These are phyloP conservation scores for Caranx melampygus DNA, from an alignment of 2,113 vertebrate genomes.

Conservation along the genomic window DNA sequence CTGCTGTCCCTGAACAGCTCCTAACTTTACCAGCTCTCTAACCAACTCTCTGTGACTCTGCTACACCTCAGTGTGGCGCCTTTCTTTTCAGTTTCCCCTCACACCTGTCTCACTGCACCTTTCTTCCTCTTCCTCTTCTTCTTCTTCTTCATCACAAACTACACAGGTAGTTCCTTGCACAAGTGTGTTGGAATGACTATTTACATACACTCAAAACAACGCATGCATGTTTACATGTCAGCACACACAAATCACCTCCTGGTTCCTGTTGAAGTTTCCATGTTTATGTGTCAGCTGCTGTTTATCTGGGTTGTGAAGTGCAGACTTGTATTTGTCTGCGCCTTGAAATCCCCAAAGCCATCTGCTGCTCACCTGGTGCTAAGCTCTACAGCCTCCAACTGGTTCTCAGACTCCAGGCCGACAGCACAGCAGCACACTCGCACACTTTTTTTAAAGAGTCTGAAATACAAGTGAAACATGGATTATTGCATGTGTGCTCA, in stretches of 20 bases:
- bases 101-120: not conserved
- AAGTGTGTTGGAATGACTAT: not conserved
- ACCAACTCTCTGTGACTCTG: not conserved
- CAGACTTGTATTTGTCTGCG: conserved; percentile 8
- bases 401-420: conserved; percentile 28
- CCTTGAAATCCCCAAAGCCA: conserved; percentile 68
- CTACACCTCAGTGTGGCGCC: not conserved
- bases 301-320: conserved; percentile 28
- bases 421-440: not conserved
- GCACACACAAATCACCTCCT: not conserved
- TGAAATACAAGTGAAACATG: not conserved
- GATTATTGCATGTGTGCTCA: not conserved
- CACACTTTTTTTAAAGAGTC: not conserved
- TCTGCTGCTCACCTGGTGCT: conserved; percentile 51
- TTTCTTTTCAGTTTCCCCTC: not conserved
- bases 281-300: not conserved
- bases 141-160: not conserved
- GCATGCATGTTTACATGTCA: not conserved
- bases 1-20: not conserved
- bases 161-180: not conserved
- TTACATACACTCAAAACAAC: not conserved
- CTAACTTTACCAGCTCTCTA: not conserved
- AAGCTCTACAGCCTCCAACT: conserved; percentile 52
- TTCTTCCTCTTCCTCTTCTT: no score
- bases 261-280: not conserved